A percentile compares a stretch with the other conserved stretches of the same genome.
Conservation (phyloP, 2,113 vertebrate species). For the Shinisaurus crocodilurus region DNA sequence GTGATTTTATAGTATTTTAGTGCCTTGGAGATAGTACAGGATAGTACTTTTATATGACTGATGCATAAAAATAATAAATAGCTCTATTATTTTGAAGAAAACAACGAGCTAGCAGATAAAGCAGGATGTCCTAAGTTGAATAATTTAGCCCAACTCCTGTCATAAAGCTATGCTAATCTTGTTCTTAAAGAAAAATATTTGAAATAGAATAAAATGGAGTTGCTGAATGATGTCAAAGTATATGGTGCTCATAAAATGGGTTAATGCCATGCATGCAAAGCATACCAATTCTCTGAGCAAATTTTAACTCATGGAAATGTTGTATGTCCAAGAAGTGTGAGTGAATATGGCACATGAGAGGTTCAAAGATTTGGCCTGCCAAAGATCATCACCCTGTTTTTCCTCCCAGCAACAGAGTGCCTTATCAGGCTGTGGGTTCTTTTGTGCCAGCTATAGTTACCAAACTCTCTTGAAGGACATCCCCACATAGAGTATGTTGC, state of each 20-base stretch:
- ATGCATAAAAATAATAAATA: conserved; percentile 28
- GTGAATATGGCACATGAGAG: background rate
- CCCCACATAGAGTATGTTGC: too few relatives aligned
- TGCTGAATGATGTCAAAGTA: background rate
- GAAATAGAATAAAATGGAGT: background rate
- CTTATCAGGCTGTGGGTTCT: background rate
- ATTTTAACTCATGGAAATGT: background rate
- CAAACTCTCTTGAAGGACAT: too few relatives aligned
- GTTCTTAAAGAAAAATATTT: background rate
- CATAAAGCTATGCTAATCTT: conserved; percentile 23
- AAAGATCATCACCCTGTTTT: background rate
- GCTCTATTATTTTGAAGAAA: background rate
- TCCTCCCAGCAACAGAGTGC: background rate
- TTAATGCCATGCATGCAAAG: background rate
- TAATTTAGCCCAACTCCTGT: conserved; percentile 14
- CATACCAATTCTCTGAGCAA: background rate
- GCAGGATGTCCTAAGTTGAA: background rate
- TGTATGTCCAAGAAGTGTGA: background rate
- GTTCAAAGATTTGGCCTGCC: background rate
- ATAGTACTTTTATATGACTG: conserved; percentile 7
- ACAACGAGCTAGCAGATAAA: conserved; percentile 21
- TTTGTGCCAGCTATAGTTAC: too few relatives aligned
- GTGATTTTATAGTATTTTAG: conserved; percentile 21
- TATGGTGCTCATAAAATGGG: background rate
- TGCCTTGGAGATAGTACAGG: conserved; percentile 3